Conservation (phyloP, 2,113 vertebrate genomes). For the Phrynocephalus versicolor region DNA sequence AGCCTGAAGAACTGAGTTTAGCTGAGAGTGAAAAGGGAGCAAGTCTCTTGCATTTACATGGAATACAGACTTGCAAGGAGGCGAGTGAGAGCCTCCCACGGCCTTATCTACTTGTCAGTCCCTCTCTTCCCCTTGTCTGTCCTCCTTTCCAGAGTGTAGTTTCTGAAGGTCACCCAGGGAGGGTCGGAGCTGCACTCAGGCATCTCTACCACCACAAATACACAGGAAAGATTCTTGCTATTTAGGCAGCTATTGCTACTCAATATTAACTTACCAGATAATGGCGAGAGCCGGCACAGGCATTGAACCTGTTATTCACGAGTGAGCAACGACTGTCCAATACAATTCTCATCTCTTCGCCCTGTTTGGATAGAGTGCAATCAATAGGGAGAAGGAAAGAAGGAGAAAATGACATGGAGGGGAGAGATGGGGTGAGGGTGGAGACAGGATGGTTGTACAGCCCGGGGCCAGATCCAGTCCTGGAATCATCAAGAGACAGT, state of each 20-base stretch:
- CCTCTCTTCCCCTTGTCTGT: neutral
- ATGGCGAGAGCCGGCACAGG: conserved; percentile 73
- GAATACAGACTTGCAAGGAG: no score
- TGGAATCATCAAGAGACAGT: no score
- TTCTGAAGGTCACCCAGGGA: conserved; percentile 66
- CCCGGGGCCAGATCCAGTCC: no score
- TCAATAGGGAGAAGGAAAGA: conserved; percentile 74
- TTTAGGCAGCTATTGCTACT: conserved; percentile 73
- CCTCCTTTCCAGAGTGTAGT: conserved; percentile 48
- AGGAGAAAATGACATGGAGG: neutral
- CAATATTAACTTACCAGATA: conserved; percentile 79
- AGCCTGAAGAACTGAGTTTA: no score
- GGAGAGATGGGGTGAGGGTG: no score
- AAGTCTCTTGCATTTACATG: no score
- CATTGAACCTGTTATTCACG: conserved; percentile 82
- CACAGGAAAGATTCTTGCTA: conserved; percentile 74
- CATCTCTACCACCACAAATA: neutral
- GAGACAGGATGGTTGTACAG: neutral
- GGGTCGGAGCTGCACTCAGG: conserved; percentile 53
- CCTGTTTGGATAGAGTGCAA: conserved; percentile 66
- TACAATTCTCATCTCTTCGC: conserved; percentile 76
- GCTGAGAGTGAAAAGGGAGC: no score
- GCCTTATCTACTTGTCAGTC: neutral
- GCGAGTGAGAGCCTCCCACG: no score
- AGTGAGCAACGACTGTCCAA: conserved; percentile 83